Percentiles rank a stretch among this genome's conserved stretches.
Conservation (phyloP, 2,113 vertebrate species). For the Maccullochella peelii region DNA sequence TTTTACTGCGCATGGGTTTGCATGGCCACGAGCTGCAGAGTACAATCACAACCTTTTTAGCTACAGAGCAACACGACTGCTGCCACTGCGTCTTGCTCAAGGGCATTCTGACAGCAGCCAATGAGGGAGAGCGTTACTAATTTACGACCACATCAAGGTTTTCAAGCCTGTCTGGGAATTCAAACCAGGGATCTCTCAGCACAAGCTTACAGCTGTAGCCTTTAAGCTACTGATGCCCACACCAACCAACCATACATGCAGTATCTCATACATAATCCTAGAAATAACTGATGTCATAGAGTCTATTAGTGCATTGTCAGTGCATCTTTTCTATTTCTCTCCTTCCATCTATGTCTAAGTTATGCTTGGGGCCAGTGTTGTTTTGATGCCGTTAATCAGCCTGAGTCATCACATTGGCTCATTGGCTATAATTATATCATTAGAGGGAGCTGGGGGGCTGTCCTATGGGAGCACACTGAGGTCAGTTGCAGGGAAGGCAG, state of each 20-base stretch:
- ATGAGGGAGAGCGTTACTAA: background rate
- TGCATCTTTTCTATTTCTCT: background rate
- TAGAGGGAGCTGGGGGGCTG: constrained; percentile 28
- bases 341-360: constrained; percentile 23
- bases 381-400: constrained; percentile 65
- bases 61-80: background rate
- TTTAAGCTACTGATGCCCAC: constrained; percentile 36
- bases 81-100: constrained; percentile 34
- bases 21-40: constrained; percentile 24
- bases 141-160: constrained; percentile 20
- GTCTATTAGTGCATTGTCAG: constrained; percentile 10
- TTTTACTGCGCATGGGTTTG: constrained; percentile 5
- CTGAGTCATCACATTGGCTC: constrained; percentile 60
- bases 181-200: constrained; percentile 5
- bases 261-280: constrained; percentile 14
- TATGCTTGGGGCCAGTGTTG: constrained; percentile 34
- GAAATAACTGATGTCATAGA: constrained; percentile 17
- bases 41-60: background rate
- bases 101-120: constrained; percentile 19
- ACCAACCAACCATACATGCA: constrained; percentile 29
- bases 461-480: constrained; percentile 19
- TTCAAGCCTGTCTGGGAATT: constrained; percentile 31
- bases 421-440: constrained; percentile 63
- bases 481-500: background rate
- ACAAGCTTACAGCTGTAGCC: background rate